These are phyloP conservation scores for Diploscapter pachys DNA, from an alignment of 1,140 invertebrate species.

Conservation along the genomic window DNA sequence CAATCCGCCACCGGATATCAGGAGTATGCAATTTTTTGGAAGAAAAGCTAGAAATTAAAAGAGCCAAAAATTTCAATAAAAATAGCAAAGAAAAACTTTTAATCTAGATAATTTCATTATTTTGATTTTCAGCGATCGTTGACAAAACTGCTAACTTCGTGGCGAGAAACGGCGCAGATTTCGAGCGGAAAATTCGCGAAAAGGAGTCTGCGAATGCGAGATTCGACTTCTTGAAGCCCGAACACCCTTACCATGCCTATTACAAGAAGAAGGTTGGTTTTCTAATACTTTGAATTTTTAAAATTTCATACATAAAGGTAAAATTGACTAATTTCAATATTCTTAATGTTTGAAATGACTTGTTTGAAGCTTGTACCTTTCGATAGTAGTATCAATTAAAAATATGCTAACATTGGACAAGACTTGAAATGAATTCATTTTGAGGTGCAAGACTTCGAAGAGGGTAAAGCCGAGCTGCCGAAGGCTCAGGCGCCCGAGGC, in stretches of 20 bases:
- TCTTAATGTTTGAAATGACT: slow-evolving; percentile 6
- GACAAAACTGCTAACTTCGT: slow-evolving; percentile 66
- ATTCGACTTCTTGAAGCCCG: slow-evolving; percentile 74
- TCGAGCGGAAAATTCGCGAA: slow-evolving; percentile 64
- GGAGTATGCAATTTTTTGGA: slow-evolving; percentile 78
- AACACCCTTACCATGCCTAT: slow-evolving; percentile 97
- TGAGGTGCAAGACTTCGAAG: slow-evolving; percentile 40
- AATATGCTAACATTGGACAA: too few relatives aligned
- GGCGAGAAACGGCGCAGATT: slow-evolving; percentile 65
- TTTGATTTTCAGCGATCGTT: slow-evolving; percentile 62
- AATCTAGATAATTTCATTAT: slow-evolving; percentile 2
- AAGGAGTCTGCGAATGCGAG: slow-evolving; percentile 64
- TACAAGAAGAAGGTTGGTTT: slow-evolving; percentile 89
- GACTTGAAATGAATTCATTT: background rate
- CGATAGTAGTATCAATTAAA: too few relatives aligned
- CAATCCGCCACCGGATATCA: slow-evolving; percentile 95
- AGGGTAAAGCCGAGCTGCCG: slow-evolving; percentile 58
- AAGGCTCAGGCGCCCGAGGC: slow-evolving; percentile 77
- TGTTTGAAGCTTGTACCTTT: background rate
- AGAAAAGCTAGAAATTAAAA: background rate
- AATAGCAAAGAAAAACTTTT: background rate
- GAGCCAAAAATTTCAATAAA: background rate
- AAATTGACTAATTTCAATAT: background rate
- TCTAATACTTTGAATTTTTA: slow-evolving; percentile 3
- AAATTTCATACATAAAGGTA: slow-evolving; percentile 25